Base-by-base conservation (phyloP, 2,888 invertebrate genomes). In the Hydrotaea cyrtoneurina region DNA sequence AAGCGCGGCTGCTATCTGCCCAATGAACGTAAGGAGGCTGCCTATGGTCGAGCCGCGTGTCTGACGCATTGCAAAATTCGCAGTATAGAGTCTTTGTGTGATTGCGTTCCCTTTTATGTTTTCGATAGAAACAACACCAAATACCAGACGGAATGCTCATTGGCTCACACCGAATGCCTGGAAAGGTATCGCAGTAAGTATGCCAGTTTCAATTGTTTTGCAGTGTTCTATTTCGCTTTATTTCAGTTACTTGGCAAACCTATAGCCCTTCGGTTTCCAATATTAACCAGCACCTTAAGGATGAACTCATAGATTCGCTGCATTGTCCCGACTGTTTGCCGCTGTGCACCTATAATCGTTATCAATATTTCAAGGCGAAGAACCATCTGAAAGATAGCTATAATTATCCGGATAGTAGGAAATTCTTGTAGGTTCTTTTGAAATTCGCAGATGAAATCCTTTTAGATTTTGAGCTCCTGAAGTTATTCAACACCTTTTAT, bases 1-100 rank as follows among this genome's bases (percentile, higher is more conserved):
- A 87, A 89, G 46, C 88, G 91, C 0, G 87, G 86, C 7, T 91
- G 91, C 64, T 88, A 88, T 71, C 90, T 91, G 74, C 82, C 81
- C 1, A 83, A 87, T 23, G 91, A 91, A 79, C 80, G 86, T 0
- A 71, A 75, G 3, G 53, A 43, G 10, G 75, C 81, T 5, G 57
- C 77, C 15, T 86, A 88, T 62, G 88, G 87, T 2, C 78, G 87
- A 66, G 86, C 87, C 17, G 87, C 88, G 39, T 91, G 91, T 15
- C 19, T 91, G 31, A 73, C 88, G 0, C 86, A 66, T 10, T 91
- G 91, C 74, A 89, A 87, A 50, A 62, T 89, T 0, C 86, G 72
- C 17, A 87, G 86, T 19, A 77, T 87, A 0, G 26, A 87, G 26
- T 84, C 82, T 0, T 81, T 88, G 11, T 91, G 91, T 79, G 86